Base-by-base conservation (phyloP, 2,113 vertebrate genomes). In the Smithornis capensis region DNA sequence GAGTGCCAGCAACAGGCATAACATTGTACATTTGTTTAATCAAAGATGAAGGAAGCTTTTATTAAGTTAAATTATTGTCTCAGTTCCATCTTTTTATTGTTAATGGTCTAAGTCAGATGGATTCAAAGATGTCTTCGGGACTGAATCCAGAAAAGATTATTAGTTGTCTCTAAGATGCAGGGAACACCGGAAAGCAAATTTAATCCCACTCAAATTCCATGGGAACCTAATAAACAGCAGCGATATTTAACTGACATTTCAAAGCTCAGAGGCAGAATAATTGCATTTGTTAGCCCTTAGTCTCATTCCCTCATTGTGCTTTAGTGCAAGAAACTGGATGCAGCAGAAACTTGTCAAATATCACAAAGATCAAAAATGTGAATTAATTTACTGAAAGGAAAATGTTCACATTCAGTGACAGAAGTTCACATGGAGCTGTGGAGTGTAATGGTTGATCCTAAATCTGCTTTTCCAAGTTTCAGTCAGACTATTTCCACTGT, bases 241-340 rank as follows among this genome's bases (percentile, higher is more conserved):
- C 23, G 45, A 78, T 95, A 92, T 94, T 96, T 93, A 95, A 89
- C 50, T 83, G 88, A 87, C 76, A 90, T 96, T 95, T 93, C 86
- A 87, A 83, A 93, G 82, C 79, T 93, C 68, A 80, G 73, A 92
- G 68, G 47, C 76, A 95, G 76, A 93, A 90, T 52, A 35, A 83
- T 24, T 89, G 38, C 42, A 50, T 94, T 85, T 89, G 24, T 92
- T 90, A 83, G 40, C 70, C 68, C 80, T 83, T 12, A 83, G 59
- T 90, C 47, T 81, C 56, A 78, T 86, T 90, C 55, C 42, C 77
- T 86, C 79, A 55, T 67, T 7, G 11, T 24, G 50, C 37, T 83
- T 83, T 38, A 81, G 18, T 23, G 29, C 49, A 90, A 50, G 42
- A 77, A 87, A 83, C 19, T 24, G 56, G 35, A 70, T 81, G 50